Evolutionary conservation across 2,113 vertebrate species (phyloP).

Genomic region (Ictidomys tridecemlineatus): DNA sequence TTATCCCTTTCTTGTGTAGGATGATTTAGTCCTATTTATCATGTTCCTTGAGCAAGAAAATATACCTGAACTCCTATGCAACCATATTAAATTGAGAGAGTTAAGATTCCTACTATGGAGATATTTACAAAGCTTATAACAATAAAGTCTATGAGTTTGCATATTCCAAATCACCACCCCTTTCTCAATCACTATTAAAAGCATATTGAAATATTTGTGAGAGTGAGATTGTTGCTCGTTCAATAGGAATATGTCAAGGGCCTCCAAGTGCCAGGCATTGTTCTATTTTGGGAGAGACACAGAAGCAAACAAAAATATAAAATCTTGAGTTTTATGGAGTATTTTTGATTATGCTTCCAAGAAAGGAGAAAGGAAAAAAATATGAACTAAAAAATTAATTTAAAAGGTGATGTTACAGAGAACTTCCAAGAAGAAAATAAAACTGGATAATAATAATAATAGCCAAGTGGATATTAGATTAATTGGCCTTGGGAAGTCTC

Average conservation of each 20-base stretch:
- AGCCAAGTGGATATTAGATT: background rate
- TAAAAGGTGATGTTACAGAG: background rate
- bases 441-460: background rate
- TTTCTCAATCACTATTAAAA: background rate
- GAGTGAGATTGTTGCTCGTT: background rate
- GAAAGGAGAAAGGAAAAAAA: background rate
- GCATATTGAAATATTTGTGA: background rate
- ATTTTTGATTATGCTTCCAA: background rate
- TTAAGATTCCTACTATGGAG: background rate
- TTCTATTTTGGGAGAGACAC: background rate
- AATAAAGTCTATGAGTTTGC: background rate
- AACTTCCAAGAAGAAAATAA: background rate
- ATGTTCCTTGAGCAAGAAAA: background rate
- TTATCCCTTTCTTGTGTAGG: background rate
- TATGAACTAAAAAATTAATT: background rate
- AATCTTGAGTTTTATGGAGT: background rate
- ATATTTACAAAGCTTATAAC: background rate
- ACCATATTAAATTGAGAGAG: background rate
- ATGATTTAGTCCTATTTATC: conserved; percentile 10
- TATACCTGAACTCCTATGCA: background rate
- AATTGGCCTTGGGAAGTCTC: background rate
- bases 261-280: background rate
- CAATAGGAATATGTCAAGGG: background rate
- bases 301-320: background rate
- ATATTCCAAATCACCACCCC: background rate